Base-by-base conservation (phyloP, 37 sponge, comb jelly and placozoan genomes). In the Crambe crambe region DNA sequence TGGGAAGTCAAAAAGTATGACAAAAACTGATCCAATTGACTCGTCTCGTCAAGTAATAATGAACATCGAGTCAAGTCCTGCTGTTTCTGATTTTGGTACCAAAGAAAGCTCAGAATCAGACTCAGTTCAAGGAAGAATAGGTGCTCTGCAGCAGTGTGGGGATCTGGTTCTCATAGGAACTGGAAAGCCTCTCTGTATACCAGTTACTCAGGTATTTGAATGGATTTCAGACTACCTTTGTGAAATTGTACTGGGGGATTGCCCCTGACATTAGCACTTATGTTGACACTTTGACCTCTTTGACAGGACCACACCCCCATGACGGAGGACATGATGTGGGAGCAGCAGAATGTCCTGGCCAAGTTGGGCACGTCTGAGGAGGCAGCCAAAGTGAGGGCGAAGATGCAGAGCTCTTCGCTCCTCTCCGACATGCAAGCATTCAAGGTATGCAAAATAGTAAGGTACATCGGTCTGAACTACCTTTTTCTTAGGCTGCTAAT, bases 401-500 rank as follows among this genome's bases (percentile, higher is more conserved):
- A 90, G 67, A 89, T 97, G 85, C 99, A 99, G 78, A 94, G 93
- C 68, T 56, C 79, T 17, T 94, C 97, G 20, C 95, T 99, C n/a
- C 67, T 94, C 40, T 96, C 99, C 25, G 99, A 99, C 89, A 99
- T 99, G 97, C 87, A 96, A 59, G 97, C 97, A 17, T 98, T 98
- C 84, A 97, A 97, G 90, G 95, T 88, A 36, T 32, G 58, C n/a
- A n/a, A n/a, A n/a, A n/a, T n/a, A n/a, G n/a, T n/a, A n/a, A n/a
- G n/a, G n/a, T n/a, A n/a, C n/a, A 23, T 57, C 61, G 23, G 21
- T 3, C n/a, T n/a, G n/a, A n/a, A n/a, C n/a, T n/a, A n/a, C n/a
- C n/a, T n/a, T n/a, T n/a, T n/a, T n/a, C n/a, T n/a, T n/a, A 97
- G 95, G 99, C 99, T 42, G 97, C 99, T 51, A 99, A 99, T 74